These are phyloP conservation scores for Brachymystax lenok DNA, from an alignment of 2,797 vertebrate genomes.

Conservation along the genomic window DNA sequence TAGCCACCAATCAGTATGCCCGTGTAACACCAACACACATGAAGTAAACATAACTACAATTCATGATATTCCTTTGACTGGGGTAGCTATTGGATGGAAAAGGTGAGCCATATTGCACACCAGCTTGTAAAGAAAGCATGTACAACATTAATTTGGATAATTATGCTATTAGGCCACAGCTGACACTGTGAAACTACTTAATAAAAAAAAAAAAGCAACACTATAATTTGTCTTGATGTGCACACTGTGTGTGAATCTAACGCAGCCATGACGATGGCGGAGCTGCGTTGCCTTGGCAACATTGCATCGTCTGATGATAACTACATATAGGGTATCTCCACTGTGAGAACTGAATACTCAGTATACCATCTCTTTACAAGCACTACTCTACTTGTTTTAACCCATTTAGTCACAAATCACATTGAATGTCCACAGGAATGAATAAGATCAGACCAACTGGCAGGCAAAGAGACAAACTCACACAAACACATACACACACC, in stretches of 20 bases:
- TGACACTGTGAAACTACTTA: too few species aligned
- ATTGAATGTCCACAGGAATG: background rate
- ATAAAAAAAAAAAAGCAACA: too few species aligned
- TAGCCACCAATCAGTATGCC: too few species aligned
- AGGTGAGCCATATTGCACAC: too few species aligned
- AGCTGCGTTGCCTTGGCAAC: slow-evolving; percentile 47
- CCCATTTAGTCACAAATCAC: background rate
- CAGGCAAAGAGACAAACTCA: background rate
- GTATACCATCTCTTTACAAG: background rate
- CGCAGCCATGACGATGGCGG: slow-evolving; percentile 46
- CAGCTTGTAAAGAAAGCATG: background rate
- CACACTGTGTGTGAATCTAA: slow-evolving; percentile 18
- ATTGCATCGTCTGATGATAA: slow-evolving; percentile 28
- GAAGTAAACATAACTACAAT: background rate
- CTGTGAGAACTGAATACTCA: background rate
- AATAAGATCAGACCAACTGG: background rate
- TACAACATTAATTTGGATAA: background rate
- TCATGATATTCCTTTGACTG: background rate
- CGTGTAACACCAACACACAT: background rate
- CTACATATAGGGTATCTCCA: slow-evolving; percentile 14
- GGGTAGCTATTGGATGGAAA: background rate
- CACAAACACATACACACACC: too few species aligned
- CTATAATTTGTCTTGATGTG: background rate
- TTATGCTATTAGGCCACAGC: too few species aligned
- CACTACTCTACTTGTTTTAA: background rate